Conservation (phyloP, 2,797 vertebrate species). For the Melanotaenia parkinsoni region DNA sequence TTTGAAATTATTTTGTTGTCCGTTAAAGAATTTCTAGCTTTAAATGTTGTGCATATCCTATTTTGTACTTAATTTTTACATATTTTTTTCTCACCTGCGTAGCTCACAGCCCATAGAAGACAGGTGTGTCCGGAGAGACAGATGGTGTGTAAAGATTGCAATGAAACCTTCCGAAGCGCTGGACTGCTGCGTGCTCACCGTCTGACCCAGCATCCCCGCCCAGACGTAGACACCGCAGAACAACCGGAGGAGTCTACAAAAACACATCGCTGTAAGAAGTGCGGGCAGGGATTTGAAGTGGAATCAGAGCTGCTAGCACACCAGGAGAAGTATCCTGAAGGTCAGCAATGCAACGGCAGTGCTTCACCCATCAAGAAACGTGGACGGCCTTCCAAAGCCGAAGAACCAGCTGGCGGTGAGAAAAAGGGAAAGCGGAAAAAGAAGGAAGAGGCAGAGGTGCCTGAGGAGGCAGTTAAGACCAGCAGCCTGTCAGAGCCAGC, state of each 20-base stretch:
- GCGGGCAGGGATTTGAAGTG: constrained; percentile 79
- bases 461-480: constrained; percentile 53
- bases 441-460: constrained; percentile 69
- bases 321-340: constrained; percentile 83
- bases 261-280: constrained; percentile 84
- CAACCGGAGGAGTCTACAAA: constrained; percentile 74
- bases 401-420: constrained; percentile 69
- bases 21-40: neutral
- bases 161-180: constrained; percentile 83
- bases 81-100: constrained; percentile 7
- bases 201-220: constrained; percentile 79
- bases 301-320: constrained; percentile 81
- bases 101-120: constrained; percentile 85
- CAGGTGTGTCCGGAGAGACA: constrained; percentile 87
- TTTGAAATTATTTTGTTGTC: no score
- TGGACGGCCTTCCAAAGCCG: constrained; percentile 74
- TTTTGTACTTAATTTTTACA: neutral
- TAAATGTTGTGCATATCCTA: rapidly evolving
- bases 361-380: constrained; percentile 76
- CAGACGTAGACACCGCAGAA: constrained; percentile 71
- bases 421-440: constrained; percentile 81
- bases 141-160: constrained; percentile 83
- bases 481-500: constrained; percentile 45
- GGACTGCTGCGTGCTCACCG: constrained; percentile 85
- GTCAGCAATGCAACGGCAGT: constrained; percentile 83